Conservation (phyloP, 2,113 vertebrate species). For the Nycticorax nycticorax region DNA sequence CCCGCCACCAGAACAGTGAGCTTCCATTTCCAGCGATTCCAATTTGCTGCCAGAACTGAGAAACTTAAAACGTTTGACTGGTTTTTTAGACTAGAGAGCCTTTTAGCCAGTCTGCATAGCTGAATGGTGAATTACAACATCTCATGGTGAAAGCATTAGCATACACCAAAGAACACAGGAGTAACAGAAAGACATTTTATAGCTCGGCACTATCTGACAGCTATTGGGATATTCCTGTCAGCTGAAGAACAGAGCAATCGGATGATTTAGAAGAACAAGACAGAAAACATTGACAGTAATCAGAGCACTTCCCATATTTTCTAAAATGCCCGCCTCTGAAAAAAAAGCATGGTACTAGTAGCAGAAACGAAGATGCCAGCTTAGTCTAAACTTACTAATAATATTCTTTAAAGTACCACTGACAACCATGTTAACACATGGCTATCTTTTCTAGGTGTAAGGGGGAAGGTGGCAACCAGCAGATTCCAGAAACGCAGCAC, state of each 20-base stretch:
- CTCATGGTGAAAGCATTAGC: neutral
- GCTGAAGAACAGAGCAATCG: neutral
- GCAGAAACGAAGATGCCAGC: neutral
- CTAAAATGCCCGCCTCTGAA: neutral
- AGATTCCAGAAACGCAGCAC: neutral
- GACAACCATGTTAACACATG: fast-evolving
- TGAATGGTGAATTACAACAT: neutral
- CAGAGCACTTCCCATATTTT: neutral
- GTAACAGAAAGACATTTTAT: neutral
- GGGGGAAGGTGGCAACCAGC: neutral
- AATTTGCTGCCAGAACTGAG: neutral
- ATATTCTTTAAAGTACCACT: neutral
- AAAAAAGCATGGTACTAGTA: neutral
- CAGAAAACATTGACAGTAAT: neutral
- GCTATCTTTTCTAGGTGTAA: too few species aligned
- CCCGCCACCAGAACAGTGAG: neutral
- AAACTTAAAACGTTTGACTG: neutral
- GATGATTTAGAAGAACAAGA: neutral
- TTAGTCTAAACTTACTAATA: neutral
- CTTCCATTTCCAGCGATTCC: neutral
- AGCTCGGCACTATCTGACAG: neutral
- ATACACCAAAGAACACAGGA: neutral
- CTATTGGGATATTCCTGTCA: neutral
- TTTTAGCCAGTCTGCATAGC: neutral
- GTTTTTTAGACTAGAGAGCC: neutral